These are phyloP conservation scores for Eptesicus fuscus DNA, from an alignment of 2,113 vertebrate species.

Conservation along the genomic window DNA sequence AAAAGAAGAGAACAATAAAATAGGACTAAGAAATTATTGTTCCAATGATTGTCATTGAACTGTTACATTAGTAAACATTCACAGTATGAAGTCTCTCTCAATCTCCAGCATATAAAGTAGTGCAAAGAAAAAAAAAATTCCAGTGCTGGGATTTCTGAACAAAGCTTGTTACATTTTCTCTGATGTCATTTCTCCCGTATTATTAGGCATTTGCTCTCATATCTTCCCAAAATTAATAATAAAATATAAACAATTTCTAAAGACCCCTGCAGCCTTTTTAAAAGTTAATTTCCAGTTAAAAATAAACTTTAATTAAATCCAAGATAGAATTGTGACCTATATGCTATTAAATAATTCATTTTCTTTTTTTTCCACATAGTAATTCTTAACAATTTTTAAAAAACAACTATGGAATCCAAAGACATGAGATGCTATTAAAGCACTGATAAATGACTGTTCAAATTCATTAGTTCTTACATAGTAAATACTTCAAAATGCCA, in stretches of 20 bases:
- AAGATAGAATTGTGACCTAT: constrained; percentile 81
- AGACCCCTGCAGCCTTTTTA: constrained; percentile 80
- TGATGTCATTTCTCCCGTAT: constrained; percentile 74
- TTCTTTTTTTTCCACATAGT: constrained; percentile 79
- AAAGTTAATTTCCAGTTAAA: constrained; percentile 85
- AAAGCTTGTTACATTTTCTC: constrained; percentile 79
- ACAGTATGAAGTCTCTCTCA: constrained; percentile 88
- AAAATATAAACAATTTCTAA: constrained; percentile 87
- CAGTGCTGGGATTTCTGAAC: constrained; percentile 80
- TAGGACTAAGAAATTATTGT: constrained; percentile 81
- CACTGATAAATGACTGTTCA: constrained; percentile 82
- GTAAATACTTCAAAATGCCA: constrained; percentile 88
- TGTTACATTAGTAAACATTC: constrained; percentile 86
- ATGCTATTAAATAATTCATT: constrained; percentile 81
- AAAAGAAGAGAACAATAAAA: constrained; percentile 78
- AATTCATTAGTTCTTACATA: constrained; percentile 86
- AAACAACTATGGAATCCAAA: constrained; percentile 82
- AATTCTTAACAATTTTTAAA: constrained; percentile 82
- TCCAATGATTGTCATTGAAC: constrained; percentile 88
- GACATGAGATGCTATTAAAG: constrained; percentile 83
- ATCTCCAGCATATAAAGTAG: constrained; percentile 86
- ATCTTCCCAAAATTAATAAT: constrained; percentile 83
- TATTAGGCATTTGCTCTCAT: constrained; percentile 79
- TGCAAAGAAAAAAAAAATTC: constrained; percentile 88
- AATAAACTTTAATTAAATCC: constrained; percentile 83